These are phyloP conservation scores for Empis stercorea DNA, from an alignment of 2,888 invertebrate genomes.

Conservation along the genomic window DNA sequence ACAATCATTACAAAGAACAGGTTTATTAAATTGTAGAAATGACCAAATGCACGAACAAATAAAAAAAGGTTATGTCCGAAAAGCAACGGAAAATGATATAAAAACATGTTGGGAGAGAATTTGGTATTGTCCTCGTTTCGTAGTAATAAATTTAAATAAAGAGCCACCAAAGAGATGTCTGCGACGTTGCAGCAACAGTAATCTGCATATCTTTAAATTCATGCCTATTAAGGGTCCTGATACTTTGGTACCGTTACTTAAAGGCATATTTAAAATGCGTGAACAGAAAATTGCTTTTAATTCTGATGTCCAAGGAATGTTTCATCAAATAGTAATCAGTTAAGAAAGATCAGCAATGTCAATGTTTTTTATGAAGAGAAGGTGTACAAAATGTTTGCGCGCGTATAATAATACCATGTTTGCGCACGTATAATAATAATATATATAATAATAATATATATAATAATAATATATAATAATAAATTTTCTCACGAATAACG, in stretches of 20 bases:
- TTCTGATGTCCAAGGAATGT: slow-evolving; percentile 1
- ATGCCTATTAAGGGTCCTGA: background rate
- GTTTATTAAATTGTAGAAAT: slow-evolving; percentile 1
- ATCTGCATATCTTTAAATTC: slow-evolving; percentile 2
- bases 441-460: too few species aligned
- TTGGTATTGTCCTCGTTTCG: background rate
- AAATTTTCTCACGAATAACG: too few species aligned
- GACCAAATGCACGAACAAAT: too few species aligned
- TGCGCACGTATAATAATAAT: too few species aligned
- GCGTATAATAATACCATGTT: too few species aligned
- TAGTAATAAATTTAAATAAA: background rate
- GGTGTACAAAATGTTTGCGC: too few species aligned
- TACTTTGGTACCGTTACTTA: background rate
- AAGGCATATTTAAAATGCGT: too few species aligned
- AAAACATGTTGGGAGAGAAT: background rate
- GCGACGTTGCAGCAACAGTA: background rate
- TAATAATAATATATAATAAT: too few species aligned
- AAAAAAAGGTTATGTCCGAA: background rate
- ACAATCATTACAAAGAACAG: background rate
- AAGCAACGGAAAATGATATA: background rate
- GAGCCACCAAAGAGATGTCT: slow-evolving; percentile 4
- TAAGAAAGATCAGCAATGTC: too few species aligned
- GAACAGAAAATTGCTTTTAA: slow-evolving; percentile 1
- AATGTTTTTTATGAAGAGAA: too few species aligned
- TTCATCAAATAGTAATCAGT: too few species aligned